Base-by-base conservation (phyloP, 2,888 invertebrate species). In the Philereme transversata region DNA sequence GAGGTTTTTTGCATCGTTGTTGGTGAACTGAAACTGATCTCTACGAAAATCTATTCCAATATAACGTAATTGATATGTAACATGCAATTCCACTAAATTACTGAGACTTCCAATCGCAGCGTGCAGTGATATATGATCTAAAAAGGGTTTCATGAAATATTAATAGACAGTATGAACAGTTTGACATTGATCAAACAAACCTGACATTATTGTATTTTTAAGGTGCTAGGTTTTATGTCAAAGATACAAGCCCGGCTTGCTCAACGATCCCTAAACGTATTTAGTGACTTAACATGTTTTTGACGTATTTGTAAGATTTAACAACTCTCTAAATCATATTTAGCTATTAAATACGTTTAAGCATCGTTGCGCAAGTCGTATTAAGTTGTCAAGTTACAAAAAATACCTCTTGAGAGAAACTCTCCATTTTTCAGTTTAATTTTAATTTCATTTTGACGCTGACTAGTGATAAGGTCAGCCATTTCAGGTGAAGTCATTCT, bases 21-120 rank as follows among this genome's bases (percentile, higher is more conserved):
- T 88, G n/a, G 92, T 92, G 68, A 92, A 92, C 66, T 90, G 90
- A 73, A 91, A 92, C 71, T 92, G 92, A 71, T 92, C 92, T 72
- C 76, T 83, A 9, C 91, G 79, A 69, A 90, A 93, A 43, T 86
- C 79, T 10, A 85, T 79, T 44, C 89, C 90, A 44, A 86, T 85
- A 52, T 69, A 72, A 47, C 78, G 77, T 44, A 90, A 71, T 72
- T 91, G 92, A 69, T 84, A 92, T 4, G 90, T 90, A 10, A 93
- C 70, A 70, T 91, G 87, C 45, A 93, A 72, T 76, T 92, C 92
- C 0, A 81, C 79, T 67, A 93, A 82, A 70, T 90, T 82, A 34
- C 67, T 72, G 65, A 93, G 79, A 67, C 91, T 92, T 4, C 92
- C 91, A 58, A 93, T 77, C 11, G 90, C 90, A 46, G 92, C 92